Evolutionary conservation across 2,888 invertebrate species (phyloP), one percentile per base, ranked within the genome.

Genomic region (Drosophila leonis): DNA sequence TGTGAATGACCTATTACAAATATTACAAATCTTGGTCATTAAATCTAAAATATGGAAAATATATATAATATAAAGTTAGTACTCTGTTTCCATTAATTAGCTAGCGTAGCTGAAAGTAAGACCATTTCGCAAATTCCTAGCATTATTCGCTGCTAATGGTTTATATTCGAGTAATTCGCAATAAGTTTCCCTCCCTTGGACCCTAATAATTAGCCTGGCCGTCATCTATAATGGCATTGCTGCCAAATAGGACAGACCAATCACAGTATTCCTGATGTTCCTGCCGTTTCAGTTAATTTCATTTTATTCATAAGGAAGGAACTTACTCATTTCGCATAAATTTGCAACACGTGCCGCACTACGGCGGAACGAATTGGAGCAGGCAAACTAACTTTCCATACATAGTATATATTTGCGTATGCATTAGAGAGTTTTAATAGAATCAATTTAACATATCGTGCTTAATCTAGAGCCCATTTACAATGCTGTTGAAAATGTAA

Each of bases 271-370:
- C 35, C 24, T 35, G n/a, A 46, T 35, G 42, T 13, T 76, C 35
- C 42, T 66, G 57, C 56, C 52, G 52, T 64, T 56, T 59, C 57
- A 65, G 63, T 64, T 80, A 68, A 80, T 72, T 82, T 84, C 52
- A 27, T 41, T 75, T 84, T 65, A 68, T 80, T 73, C 75, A 68
- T 63, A 31, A 42, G 66, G 76, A 67, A 78, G 80, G 76, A 85
- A 78, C 60, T 76, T 41, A 24, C 67, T 42, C 63, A 65, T 80
- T 82, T 75, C 56, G 67, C 55, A 71, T 67, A 82, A 85, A 80
- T 76, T 72, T 46, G 59, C 55, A 65, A 76, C 83, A 82, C 78
- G 80, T 82, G 83, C 78, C 68, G 59, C 64, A 68, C 65, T 61
- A 69, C n/a, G 75, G 54, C 29, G 57, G 49, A 46, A 24, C 20